Conservation (phyloP, 2,113 vertebrate genomes). For the Falco punctatus region DNA sequence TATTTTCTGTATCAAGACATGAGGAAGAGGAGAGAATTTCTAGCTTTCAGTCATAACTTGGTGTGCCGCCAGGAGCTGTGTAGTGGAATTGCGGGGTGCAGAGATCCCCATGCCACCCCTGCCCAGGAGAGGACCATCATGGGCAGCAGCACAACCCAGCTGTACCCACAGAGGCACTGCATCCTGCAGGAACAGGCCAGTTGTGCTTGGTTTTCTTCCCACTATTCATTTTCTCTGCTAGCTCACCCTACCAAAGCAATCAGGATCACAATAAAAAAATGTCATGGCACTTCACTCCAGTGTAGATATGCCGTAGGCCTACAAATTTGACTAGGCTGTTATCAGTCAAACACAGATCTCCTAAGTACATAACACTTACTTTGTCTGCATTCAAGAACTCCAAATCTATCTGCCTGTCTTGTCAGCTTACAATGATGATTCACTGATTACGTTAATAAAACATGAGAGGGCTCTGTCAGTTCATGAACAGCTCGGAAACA, state of each 20-base stretch:
- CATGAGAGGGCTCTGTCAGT: neutral
- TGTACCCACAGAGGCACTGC: neutral
- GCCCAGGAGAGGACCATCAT: neutral
- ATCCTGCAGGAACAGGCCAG: neutral
- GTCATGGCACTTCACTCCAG: neutral
- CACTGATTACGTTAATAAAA: neutral
- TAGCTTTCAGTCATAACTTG: neutral
- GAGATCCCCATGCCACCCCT: neutral
- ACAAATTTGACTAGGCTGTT: neutral
- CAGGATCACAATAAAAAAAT: neutral
- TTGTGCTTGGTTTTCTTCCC: neutral
- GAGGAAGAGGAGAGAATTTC: neutral
- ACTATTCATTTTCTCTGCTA: neutral
- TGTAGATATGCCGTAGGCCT: neutral
- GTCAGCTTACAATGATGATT: neutral
- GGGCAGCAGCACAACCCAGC: neutral
- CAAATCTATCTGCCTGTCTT: neutral
- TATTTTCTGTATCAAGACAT: neutral
- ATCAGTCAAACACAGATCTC: conserved; percentile 19
- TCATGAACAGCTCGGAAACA: neutral
- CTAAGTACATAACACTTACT: neutral
- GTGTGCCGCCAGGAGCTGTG: neutral
- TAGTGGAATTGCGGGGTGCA: neutral
- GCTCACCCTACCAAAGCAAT: neutral
- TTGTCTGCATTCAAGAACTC: neutral